These are phyloP conservation scores for Blastomussa wellsi DNA, from an alignment of 92 coral and sea anemone species.

Conservation along the genomic window DNA sequence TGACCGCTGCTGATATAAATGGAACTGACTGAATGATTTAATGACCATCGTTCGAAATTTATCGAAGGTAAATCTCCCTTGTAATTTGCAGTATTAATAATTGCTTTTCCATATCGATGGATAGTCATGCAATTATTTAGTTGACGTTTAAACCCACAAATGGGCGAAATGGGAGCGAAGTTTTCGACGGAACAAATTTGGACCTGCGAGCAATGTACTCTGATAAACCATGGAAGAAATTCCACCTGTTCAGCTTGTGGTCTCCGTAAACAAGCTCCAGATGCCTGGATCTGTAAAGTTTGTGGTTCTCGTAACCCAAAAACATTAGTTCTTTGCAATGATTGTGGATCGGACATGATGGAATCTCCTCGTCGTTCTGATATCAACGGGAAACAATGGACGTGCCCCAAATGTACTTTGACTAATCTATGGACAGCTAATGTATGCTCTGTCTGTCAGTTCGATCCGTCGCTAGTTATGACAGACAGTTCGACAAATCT, in stretches of 20 bases:
- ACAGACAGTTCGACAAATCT: conserved; percentile 13
- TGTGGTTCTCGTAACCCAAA: conserved; percentile 74
- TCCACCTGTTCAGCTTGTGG: conserved; percentile 67
- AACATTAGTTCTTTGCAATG: conserved; percentile 54
- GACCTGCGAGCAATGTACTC: conserved; percentile 82
- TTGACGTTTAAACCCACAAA: conserved; percentile 1
- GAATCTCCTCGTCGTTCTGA: conserved; percentile 1
- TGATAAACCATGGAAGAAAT: conserved; percentile 48
- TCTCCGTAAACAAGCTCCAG: conserved; percentile 33
- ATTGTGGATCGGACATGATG: conserved; percentile 64
- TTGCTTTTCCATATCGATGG: neutral
- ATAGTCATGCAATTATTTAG: neutral
- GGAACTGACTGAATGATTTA: neutral
- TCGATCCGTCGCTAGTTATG: conserved; percentile 13
- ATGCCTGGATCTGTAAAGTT: conserved; percentile 66
- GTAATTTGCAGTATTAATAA: neutral
- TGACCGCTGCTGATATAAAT: conserved; percentile 6
- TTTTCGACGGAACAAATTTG: conserved; percentile 58
- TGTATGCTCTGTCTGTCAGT: conserved; percentile 74
- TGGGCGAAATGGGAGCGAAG: conserved; percentile 59
- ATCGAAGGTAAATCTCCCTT: neutral
- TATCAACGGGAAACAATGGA: conserved; percentile 61
- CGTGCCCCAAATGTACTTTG: conserved; percentile 75
- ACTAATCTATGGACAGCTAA: conserved; percentile 47
- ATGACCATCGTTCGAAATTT: neutral